These are phyloP conservation scores for Crenichthys baileyi DNA, from an alignment of 2,797 vertebrate genomes.

Conservation along the genomic window DNA sequence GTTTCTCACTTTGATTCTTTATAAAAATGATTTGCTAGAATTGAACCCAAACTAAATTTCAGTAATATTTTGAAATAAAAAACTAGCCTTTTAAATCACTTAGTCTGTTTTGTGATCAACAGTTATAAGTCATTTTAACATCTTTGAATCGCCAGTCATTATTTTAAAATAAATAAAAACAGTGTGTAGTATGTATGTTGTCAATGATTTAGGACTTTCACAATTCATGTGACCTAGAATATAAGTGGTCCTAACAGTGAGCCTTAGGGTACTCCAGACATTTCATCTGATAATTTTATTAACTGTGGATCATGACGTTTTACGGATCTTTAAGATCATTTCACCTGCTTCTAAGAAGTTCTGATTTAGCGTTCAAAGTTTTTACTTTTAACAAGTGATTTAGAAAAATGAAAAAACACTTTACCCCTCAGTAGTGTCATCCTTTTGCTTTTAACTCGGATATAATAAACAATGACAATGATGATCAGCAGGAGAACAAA, in stretches of 20 bases:
- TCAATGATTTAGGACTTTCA: background rate
- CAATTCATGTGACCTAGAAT: background rate
- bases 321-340: background rate
- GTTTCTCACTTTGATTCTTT: too few relatives aligned
- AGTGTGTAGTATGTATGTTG: background rate
- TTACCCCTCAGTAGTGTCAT: conserved; percentile 23
- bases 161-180: background rate
- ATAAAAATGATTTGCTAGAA: too few relatives aligned
- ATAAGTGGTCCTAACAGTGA: background rate
- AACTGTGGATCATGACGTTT: background rate
- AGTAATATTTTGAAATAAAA: too few relatives aligned
- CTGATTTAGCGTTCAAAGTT: background rate
- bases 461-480: conserved; percentile 36
- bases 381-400: background rate
- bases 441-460: conserved; percentile 16
- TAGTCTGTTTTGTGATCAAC: too few relatives aligned
- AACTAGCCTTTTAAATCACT: too few relatives aligned
- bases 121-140: too few relatives aligned
- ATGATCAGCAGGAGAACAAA: conserved; percentile 52
- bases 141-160: too few relatives aligned
- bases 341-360: background rate
- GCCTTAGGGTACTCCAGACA: background rate
- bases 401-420: background rate
- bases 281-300: background rate
- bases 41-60: too few relatives aligned